Evolutionary conservation across 2,113 vertebrate genomes (phyloP), one percentile per base, ranked within the genome.

Genomic region (Dryoscopus gambensis): DNA sequence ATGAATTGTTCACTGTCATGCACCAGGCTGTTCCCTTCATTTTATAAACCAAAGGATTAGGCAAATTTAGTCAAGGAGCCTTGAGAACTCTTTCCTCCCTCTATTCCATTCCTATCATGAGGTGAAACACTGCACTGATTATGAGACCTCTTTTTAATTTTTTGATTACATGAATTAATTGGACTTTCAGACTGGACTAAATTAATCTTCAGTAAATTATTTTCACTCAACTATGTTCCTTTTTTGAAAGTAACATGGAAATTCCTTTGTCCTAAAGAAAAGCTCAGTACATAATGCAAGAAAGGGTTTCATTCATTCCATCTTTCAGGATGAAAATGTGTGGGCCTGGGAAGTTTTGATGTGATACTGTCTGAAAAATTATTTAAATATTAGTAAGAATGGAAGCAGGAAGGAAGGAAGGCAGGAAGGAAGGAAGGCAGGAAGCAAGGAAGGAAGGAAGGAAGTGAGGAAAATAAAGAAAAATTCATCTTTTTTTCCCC

Each of bases 101-200:
- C 47, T 81, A 24, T 84, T 87, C 40, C 33, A 33, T 86, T 91
- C 21, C 23, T 73, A 70, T 28, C 21, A 44, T 28, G 33, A 84
- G 55, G 42, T 80, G 59, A 94, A 91, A 88, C 39, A 50, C 28
- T 37, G 40, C 31, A n/a, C 62, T 80, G 67, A 93, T 93, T 87
- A 91, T 73, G 28, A 77, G 46, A 84, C 31, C 13, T 77, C 33
- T 33, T 82, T 84, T 89, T 68, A 87, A 57, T 95, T 91, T 89
- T 96, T 89, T 90, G 37, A 88, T 93, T 85, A 65, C 27, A 46
- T 39, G 2, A 87, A 91, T 96, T 97, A 94, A 88, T 87, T 96
- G 63, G 49, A 64, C 74, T 87, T 77, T 52, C 89, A 85, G 78
- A 63, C 25, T 65, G 65, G 84, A 69, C 62, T 76, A 49, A 60